phyloP scores from a whole-genome alignment of 1,140 invertebrate genomes.

The Gryon sp. region DNA sequence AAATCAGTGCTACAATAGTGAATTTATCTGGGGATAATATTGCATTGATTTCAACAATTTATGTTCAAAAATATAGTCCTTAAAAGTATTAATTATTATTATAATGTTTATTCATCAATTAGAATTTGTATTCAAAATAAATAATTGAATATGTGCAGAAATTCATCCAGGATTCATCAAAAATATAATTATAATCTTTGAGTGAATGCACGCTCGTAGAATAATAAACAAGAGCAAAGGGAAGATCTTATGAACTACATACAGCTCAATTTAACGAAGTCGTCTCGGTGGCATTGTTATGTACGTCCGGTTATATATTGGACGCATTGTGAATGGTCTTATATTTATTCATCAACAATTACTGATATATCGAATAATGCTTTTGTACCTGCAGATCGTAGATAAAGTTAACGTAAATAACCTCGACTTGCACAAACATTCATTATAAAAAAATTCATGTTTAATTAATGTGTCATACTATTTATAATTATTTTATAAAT shows the following conservation, averaged over 20 bases:
- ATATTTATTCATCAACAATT: slow-evolving; percentile 70
- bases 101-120: neutral
- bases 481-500: too few species aligned
- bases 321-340: slow-evolving; percentile 53
- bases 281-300: slow-evolving; percentile 59
- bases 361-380: slow-evolving; percentile 58
- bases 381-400: slow-evolving; percentile 58
- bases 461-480: slow-evolving; percentile 5
- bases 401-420: slow-evolving; percentile 67
- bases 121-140: slow-evolving; percentile 15
- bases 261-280: slow-evolving; percentile 62
- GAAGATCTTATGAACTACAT: slow-evolving; percentile 47
- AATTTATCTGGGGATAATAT: neutral
- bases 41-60: neutral
- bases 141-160: slow-evolving; percentile 36
- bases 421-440: slow-evolving; percentile 48
- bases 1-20: neutral
- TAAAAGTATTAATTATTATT: neutral
- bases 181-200: slow-evolving; percentile 57
- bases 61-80: too few species aligned
- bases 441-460: slow-evolving; percentile 15
- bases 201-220: slow-evolving; percentile 52
- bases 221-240: slow-evolving; percentile 57
- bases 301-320: slow-evolving; percentile 56
- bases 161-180: slow-evolving; percentile 40